Base-by-base conservation (phyloP, 2,797 vertebrate genomes). In the Microctenopoma lineatum region DNA sequence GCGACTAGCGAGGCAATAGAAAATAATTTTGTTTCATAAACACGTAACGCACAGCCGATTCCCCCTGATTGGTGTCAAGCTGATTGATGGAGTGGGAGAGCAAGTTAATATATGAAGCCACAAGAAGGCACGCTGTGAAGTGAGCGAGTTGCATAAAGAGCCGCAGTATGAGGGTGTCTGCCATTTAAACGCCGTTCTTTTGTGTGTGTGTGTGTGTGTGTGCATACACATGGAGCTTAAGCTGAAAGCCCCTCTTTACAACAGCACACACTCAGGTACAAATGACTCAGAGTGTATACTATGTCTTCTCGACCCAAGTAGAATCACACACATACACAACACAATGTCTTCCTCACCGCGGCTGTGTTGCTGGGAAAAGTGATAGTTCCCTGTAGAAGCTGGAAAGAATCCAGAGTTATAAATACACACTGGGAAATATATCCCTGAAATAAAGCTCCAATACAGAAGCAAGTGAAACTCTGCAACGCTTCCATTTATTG, bases 351-450 rank as follows among this genome's bases (percentile, higher is more conserved):
- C 52, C 55, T 57, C 61, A 12, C 57, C 55, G 47, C 65, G 29
- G 42, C 73, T 39, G 70, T 70, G 64, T 81, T 73, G 87, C 75
- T 57, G 87, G 59, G 81, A 70, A 86, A 87, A 83, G 66, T 79
- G 76, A 91, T 85, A 87, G 81, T 73, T 88, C 70, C 70, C 73
- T 59, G 70, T 85, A 83, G 76, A 56, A 83, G 80, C 79, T 89
- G 81, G 86, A 90, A 87, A 67, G 70, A 89, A 82, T 55, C 85
- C 82, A 75, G 69, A 84, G 86, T 84, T 93, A 90, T 90, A 92
- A 92, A 93, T 91, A 92, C 81, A 86, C 79, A 39, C 65, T 18
- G 67, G 76, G 81, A 85, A 89, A 89, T 80, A 75, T 83, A 84
- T 87, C 85, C 77, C 70, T 56, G 84, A 88, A 86, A 88, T 85